Base-by-base conservation (phyloP, 2,888 invertebrate genomes). In the Lepidochitona cinerea region DNA sequence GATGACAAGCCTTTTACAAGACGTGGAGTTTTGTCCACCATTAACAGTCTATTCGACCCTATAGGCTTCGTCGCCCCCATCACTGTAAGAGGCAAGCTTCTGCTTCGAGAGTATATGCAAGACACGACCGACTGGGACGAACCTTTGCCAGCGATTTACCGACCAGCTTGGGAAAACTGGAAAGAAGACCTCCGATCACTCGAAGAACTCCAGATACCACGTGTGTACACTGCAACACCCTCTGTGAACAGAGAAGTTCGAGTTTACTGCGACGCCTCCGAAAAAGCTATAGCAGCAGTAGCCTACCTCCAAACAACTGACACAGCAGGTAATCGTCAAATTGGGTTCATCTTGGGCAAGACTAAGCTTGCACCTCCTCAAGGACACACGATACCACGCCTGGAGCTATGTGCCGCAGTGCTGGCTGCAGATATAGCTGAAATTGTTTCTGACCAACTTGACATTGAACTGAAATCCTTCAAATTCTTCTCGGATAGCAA, bases 11-110 rank as follows among this genome's bases (percentile, higher is more conserved):
- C n/a, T n/a, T n/a, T 70, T 59, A 80, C 79, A 9, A 53, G 73
- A 29, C 70, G 76, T 12, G 78, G 80, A 29, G 54, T 79, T 0
- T 52, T 80, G 5, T 81, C 78, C 3, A 68, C 69, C 0, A 64
- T 81, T 7, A 80, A 79, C 65, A 76, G 79, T 37, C 32, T 81
- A 0, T 80, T 71, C 71, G 79, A 82, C 65, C 82, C 82, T 0
- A 52, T 79, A n/a, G 80, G 81, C 37, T 79, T 81, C 64, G 69
- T 75, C 12, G 72, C 79, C 4, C 78, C 81, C 18, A 69, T 80
- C 0, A 23, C 41, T 18, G 32, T 26, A 4, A 23, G 33, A 23
- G 80, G 79, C 14, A 83, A 81, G 49, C 32, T 79, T 12, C 68
- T 83, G 5, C 70, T 83, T 0, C 49, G 79, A 68, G 75, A 77